phyloP scores from a whole-genome alignment of 2,888 invertebrate genomes.

The Diloba caeruleocephala region DNA sequence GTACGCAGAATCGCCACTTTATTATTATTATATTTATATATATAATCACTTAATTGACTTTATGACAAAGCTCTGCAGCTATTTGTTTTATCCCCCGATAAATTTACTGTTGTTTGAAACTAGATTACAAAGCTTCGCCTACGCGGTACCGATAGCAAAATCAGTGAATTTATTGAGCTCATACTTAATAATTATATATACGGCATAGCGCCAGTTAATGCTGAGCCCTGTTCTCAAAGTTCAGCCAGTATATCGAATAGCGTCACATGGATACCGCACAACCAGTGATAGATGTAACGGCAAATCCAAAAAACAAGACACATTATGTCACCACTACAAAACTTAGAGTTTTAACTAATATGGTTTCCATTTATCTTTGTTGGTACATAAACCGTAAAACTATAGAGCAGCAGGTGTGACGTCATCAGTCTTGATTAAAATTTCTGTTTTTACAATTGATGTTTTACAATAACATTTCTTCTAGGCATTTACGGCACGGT shows the following conservation, averaged over 20 bases:
- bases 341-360: too few relatives aligned
- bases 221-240: slow-evolving; percentile 47
- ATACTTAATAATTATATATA: slow-evolving; percentile 36
- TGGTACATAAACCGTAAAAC: too few relatives aligned
- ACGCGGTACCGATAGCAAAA: slow-evolving; percentile 24
- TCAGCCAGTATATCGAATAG: slow-evolving; percentile 25
- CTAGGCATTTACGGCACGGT: too few relatives aligned
- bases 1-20: too few relatives aligned
- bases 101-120: slow-evolving; percentile 8
- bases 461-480: too few relatives aligned
- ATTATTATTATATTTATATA: not conserved
- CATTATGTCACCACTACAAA: slow-evolving; percentile 19
- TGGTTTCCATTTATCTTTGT: too few relatives aligned
- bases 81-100: slow-evolving; percentile 17
- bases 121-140: slow-evolving; percentile 25
- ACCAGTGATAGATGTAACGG: slow-evolving; percentile 19
- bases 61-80: slow-evolving; percentile 14
- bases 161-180: slow-evolving; percentile 33
- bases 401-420: too few relatives aligned
- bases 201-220: slow-evolving; percentile 18
- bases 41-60: not conserved
- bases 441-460: too few relatives aligned
- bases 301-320: slow-evolving; percentile 10
- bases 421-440: too few relatives aligned
- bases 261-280: slow-evolving; percentile 5